phyloP scores from a whole-genome alignment of 2,797 vertebrate genomes.

The Coregonus suidteri region DNA sequence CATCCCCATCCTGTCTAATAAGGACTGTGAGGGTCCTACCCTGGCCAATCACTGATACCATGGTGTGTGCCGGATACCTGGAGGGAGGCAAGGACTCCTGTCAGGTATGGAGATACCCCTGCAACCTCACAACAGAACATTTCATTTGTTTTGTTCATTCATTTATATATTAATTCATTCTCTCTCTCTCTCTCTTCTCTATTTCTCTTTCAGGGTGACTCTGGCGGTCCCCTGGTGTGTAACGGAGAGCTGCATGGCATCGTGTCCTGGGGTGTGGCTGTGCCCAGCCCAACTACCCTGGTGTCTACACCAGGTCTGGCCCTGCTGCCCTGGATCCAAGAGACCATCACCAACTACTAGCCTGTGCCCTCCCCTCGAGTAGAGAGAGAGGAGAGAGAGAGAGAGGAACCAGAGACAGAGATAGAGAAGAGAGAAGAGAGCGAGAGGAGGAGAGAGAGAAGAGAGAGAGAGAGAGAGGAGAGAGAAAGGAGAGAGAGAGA shows the following conservation, averaged over 20 bases:
- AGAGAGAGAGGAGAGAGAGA: conserved; percentile 26
- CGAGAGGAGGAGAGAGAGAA: too few relatives aligned
- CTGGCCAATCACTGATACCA: conserved; percentile 69
- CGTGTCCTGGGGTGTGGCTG: conserved; percentile 87
- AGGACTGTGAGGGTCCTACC: conserved; percentile 68
- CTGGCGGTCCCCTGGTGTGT: conserved; percentile 85
- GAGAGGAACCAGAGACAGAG: too few relatives aligned
- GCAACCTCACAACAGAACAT: not conserved
- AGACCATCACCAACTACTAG: conserved; percentile 71
- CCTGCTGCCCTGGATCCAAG: conserved; percentile 80
- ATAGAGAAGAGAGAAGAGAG: too few relatives aligned
- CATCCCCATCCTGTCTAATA: conserved; percentile 68
- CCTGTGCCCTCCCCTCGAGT: conserved; percentile 37
- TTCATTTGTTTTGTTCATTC: not conserved
- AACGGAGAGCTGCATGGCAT: conserved; percentile 81
- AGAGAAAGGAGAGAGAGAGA: conserved; percentile 3
- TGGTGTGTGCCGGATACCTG: conserved; percentile 76
- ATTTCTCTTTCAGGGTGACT: conserved; percentile 76
- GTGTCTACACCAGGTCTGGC: too few relatives aligned
- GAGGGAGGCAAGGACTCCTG: conserved; percentile 78
- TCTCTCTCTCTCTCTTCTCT: not conserved
- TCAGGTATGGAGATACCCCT: conserved; percentile 62
- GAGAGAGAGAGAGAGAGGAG: not conserved
- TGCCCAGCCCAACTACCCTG: conserved; percentile 70
- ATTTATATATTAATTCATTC: not conserved